Evolutionary conservation across 2,888 invertebrate species (phyloP).

Genomic region (Julus scandinavius): DNA sequence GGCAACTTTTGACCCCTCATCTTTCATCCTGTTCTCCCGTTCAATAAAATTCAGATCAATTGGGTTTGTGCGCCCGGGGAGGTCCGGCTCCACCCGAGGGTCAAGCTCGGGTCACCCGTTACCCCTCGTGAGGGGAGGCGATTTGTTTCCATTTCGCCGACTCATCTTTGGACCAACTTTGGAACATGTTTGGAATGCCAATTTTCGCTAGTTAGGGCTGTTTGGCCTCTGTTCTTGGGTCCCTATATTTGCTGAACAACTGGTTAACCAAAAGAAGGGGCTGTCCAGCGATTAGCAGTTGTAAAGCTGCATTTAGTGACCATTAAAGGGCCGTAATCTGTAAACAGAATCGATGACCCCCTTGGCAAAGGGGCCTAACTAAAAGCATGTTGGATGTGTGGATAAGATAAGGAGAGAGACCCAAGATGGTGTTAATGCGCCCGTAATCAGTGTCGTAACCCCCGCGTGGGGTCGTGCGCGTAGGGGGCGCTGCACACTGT

Average conservation of each 20-base stretch:
- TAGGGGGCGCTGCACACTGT: neutral
- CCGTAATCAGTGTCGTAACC: slow-evolving; percentile 9
- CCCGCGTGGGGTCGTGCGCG: slow-evolving; percentile 43
- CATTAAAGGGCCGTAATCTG: neutral
- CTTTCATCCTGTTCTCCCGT: neutral
- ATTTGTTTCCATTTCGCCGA: too few species aligned
- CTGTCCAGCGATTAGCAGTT: too few species aligned
- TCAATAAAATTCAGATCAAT: slow-evolving; percentile 37
- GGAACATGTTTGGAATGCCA: too few species aligned
- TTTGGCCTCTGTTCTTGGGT: too few species aligned
- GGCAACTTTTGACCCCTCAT: neutral
- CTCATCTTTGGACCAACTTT: too few species aligned
- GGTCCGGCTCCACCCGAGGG: neutral
- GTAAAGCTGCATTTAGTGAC: neutral
- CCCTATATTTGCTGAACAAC: too few species aligned
- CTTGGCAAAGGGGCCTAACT: neutral
- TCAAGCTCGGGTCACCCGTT: neutral
- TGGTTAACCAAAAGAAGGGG: too few species aligned
- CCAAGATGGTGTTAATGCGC: neutral
- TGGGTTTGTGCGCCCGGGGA: neutral
- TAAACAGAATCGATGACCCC: neutral
- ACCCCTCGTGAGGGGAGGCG: neutral
- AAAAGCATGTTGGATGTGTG: neutral
- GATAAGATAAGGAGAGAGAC: neutral
- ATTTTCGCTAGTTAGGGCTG: too few species aligned